Base-by-base conservation (phyloP, 30 jellyfish, hydroid and myxozoan genomes). In the Haliclystus octoradiatus region DNA sequence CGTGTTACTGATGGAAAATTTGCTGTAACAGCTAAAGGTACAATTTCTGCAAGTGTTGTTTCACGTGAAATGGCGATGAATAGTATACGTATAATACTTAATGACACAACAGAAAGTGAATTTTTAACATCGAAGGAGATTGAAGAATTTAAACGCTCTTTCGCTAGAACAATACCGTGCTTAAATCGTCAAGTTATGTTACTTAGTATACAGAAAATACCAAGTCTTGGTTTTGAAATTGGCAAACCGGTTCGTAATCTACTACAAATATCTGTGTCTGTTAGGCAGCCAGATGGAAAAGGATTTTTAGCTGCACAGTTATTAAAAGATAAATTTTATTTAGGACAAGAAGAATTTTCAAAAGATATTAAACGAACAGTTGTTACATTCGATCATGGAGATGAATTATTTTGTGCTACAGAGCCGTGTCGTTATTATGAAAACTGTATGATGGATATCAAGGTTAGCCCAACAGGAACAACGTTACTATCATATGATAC, bases 181-280 rank as follows among this genome's bases (percentile, higher is more conserved):
- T 91, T 77, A 53, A 63, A 83, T 13, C 73, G 93, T 7, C 73
- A 79, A 27, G 93, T 91, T 25, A 79, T 76, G 50, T 63, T 91
- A 2, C 76, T 91, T 33, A 92, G 99, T 64, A 83, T 91, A 19
- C 78, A 91, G 70, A 49, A 53, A 25, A 26, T 53, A 19, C 51
- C 31, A 5, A 13, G 5, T 70, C 31, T 15, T 31, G 30, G 75
- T 52, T 33, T 34, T 15, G 33, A 65, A 24, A 35, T n/a, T 2
- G 26, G 32, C 0, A 80, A 77, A 29, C 60, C 47, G 0, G 32
- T 70, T 13, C 92, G 84, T 40, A 65, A 62, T 22, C 57, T 40
- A 9, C 81, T 81, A 26, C 88, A 91, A 72, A 76, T 91, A 28
- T 93, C 94, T 27, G 91, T 91, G 28, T 83, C 99, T 27, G 99